A percentile compares a stretch with the other conserved stretches of the same genome.
Conservation (phyloP, 2,888 invertebrate genomes). For the Pseudococcus viburni region DNA sequence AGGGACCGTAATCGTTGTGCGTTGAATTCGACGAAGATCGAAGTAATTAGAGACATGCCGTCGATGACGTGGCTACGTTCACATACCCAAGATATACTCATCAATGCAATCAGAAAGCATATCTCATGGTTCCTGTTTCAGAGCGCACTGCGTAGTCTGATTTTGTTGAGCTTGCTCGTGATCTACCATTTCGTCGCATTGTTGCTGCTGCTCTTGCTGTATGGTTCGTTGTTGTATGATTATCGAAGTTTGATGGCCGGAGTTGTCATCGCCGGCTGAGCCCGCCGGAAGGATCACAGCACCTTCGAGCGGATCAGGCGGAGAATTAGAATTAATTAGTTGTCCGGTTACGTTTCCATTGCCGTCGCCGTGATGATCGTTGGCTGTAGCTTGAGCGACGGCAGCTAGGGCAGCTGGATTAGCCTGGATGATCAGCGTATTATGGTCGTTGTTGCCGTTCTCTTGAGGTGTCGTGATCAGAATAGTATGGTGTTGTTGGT, state of each 20-base stretch:
- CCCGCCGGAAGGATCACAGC: slow-evolving; percentile 39
- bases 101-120: slow-evolving; percentile 64
- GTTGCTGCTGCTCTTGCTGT: slow-evolving; percentile 34
- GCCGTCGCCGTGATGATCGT: slow-evolving; percentile 38
- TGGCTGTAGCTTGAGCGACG: not conserved
- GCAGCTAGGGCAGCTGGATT: not conserved
- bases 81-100: slow-evolving; percentile 59
- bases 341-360: not conserved
- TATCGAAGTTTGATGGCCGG: slow-evolving; percentile 2
- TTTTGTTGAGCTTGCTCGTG: slow-evolving; percentile 5
- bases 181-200: not conserved
- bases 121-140: slow-evolving; percentile 64
- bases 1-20: not conserved
- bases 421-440: slow-evolving; percentile 56
- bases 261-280: slow-evolving; percentile 13
- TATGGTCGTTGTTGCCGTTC: slow-evolving; percentile 57
- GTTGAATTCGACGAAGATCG: not conserved
- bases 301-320: slow-evolving; percentile 50
- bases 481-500: slow-evolving; percentile 68
- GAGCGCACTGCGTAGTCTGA: slow-evolving; percentile 7
- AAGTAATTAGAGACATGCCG: not conserved
- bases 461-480: slow-evolving; percentile 51
- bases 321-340: not conserved
- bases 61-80: slow-evolving; percentile 12
- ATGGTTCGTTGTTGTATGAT: slow-evolving; percentile 62